These are phyloP conservation scores for Crotalus horridus DNA, from an alignment of 2,113 vertebrate genomes.

Conservation along the genomic window DNA sequence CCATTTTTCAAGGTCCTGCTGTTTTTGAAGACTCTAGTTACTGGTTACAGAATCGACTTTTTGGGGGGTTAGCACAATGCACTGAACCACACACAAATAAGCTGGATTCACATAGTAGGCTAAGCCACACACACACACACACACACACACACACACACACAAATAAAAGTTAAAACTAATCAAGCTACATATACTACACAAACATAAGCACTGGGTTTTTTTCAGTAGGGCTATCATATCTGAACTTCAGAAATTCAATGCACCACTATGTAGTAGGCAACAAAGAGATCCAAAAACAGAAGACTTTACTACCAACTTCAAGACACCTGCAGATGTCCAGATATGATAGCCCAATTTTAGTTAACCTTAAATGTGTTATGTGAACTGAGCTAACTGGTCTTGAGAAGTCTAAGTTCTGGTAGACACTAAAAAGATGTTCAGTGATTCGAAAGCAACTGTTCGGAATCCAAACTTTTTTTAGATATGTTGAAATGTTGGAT, in stretches of 20 bases:
- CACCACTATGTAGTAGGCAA: not conserved
- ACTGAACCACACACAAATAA: too few species aligned
- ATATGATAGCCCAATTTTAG: not conserved
- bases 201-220: not conserved
- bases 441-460: not conserved
- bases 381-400: not conserved
- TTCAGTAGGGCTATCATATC: not conserved
- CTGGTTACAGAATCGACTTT: too few species aligned
- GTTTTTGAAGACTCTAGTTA: too few species aligned
- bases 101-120: not conserved
- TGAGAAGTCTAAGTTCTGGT: not conserved
- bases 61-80: too few species aligned
- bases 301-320: too few species aligned
- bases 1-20: too few species aligned
- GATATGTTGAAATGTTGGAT: not conserved
- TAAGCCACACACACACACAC: too few species aligned
- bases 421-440: not conserved
- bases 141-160: too few species aligned
- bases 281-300: not conserved
- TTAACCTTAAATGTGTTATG: not conserved
- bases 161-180: not conserved
- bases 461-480: not conserved
- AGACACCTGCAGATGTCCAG: not conserved
- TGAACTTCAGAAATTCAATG: not conserved
- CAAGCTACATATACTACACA: not conserved